These are phyloP conservation scores for Lichenostomus cassidix DNA, from an alignment of 2,113 vertebrate genomes.

Conservation along the genomic window DNA sequence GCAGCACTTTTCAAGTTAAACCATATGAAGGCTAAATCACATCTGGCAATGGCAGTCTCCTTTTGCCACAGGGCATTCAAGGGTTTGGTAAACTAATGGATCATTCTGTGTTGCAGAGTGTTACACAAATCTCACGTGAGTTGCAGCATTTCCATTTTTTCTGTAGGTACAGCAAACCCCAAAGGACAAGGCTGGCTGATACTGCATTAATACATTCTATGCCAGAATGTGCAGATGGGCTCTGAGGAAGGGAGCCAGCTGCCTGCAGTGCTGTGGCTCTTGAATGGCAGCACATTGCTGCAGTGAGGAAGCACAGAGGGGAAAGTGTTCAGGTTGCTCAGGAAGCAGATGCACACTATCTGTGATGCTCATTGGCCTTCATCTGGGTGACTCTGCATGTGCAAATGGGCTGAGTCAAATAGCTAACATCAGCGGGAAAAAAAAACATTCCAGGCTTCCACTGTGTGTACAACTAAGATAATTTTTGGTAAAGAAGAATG, in stretches of 20 bases:
- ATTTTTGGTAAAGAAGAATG: not conserved
- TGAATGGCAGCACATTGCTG: not conserved
- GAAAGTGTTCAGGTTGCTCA: not conserved
- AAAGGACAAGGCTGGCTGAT: not conserved
- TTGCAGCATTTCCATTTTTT: not conserved
- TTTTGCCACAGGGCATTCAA: not conserved
- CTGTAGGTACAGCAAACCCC: not conserved
- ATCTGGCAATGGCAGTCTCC: not conserved
- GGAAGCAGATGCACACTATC: not conserved
- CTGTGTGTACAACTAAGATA: not conserved
- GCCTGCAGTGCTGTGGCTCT: not conserved
- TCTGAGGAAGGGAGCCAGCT: not conserved
- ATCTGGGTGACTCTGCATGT: not conserved
- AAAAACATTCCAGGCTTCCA: not conserved
- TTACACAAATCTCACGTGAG: not conserved
- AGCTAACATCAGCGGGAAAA: not conserved
- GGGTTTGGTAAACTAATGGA: not conserved
- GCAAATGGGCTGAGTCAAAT: not conserved
- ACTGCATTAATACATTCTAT: not conserved
- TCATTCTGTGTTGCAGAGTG: rapidly evolving
- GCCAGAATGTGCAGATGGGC: not conserved
- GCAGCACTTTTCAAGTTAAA: not conserved
- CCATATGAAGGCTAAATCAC: not conserved
- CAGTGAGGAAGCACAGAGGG: not conserved
- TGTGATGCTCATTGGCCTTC: not conserved